Evolutionary conservation across 2,113 vertebrate species (phyloP).

Genomic region (Prochilodus magdalenae): DNA sequence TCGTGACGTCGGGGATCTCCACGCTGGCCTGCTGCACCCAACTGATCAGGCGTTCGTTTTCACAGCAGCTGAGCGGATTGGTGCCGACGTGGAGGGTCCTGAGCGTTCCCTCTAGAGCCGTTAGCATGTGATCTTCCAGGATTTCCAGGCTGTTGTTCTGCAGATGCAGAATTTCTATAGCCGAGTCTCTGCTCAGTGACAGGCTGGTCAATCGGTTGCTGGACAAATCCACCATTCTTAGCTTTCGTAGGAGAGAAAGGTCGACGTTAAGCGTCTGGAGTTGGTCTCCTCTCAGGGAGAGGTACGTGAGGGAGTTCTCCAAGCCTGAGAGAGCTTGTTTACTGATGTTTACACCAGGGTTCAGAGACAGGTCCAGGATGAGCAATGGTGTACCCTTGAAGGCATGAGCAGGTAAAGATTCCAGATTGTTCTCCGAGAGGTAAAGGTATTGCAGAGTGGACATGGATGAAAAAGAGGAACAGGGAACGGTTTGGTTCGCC

Average conservation of each 20-base stretch:
- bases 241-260: slow-evolving; percentile 80
- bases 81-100: slow-evolving; percentile 86
- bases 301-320: slow-evolving; percentile 83
- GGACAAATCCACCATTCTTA: slow-evolving; percentile 86
- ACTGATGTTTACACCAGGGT: slow-evolving; percentile 81
- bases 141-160: slow-evolving; percentile 88
- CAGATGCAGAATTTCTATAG: slow-evolving; percentile 88
- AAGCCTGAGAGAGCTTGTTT: slow-evolving; percentile 80
- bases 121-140: slow-evolving; percentile 80
- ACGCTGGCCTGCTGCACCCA: slow-evolving; percentile 83
- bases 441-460: slow-evolving; percentile 77
- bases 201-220: slow-evolving; percentile 85
- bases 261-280: slow-evolving; percentile 79
- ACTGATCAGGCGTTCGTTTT: slow-evolving; percentile 81
- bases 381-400: slow-evolving; percentile 82
- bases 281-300: slow-evolving; percentile 83
- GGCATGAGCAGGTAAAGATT: slow-evolving; percentile 68
- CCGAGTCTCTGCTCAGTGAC: slow-evolving; percentile 79
- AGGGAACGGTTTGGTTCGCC: slow-evolving; percentile 62
- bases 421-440: slow-evolving; percentile 82
- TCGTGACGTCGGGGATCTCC: slow-evolving; percentile 78
- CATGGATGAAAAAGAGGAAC: slow-evolving; percentile 79
- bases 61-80: slow-evolving; percentile 92
- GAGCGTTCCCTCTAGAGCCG: slow-evolving; percentile 82
- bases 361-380: slow-evolving; percentile 85